These are phyloP conservation scores for Anolis sagrei DNA, from an alignment of 2,113 vertebrate genomes.

Conservation along the genomic window DNA sequence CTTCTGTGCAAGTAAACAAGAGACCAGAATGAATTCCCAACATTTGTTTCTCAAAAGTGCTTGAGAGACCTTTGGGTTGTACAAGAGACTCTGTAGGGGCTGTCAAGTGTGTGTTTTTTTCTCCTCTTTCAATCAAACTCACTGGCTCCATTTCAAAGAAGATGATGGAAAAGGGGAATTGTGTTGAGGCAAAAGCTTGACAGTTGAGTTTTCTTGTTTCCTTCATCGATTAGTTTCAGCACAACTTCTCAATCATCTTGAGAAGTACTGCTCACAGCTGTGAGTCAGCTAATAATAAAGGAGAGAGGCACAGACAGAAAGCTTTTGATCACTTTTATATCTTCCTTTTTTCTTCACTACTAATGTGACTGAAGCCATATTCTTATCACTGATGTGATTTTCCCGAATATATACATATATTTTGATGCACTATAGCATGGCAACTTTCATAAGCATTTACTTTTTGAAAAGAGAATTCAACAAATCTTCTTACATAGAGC, in stretches of 20 bases:
- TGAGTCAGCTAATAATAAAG: neutral
- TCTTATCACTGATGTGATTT: neutral
- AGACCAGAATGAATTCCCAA: conserved; percentile 8
- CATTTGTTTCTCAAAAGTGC: neutral
- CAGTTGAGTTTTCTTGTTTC: conserved; percentile 36
- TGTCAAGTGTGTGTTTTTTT: neutral
- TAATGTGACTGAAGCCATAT: neutral
- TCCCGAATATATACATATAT: neutral
- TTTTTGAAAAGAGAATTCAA: too few relatives aligned
- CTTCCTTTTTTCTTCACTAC: neutral
- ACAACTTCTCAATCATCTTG: neutral
- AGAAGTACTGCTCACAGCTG: neutral
- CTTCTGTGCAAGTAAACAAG: neutral
- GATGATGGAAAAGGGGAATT: conserved; percentile 21
- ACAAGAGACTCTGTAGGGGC: conserved; percentile 43
- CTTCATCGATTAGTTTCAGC: conserved; percentile 33
- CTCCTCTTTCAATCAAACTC: conserved; percentile 41
- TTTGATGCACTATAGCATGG: too few relatives aligned
- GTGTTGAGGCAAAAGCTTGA: conserved; percentile 8
- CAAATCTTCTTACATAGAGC: too few relatives aligned
- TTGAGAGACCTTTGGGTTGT: conserved; percentile 4
- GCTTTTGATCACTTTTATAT: neutral
- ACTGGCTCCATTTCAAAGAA: conserved; percentile 36
- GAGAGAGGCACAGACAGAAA: too few relatives aligned
- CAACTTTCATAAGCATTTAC: too few relatives aligned